A percentile compares a stretch with the other conserved stretches of the same genome.
Evolutionary conservation across 2,113 vertebrate genomes (phyloP).

Genomic region (Saguinus midas): DNA sequence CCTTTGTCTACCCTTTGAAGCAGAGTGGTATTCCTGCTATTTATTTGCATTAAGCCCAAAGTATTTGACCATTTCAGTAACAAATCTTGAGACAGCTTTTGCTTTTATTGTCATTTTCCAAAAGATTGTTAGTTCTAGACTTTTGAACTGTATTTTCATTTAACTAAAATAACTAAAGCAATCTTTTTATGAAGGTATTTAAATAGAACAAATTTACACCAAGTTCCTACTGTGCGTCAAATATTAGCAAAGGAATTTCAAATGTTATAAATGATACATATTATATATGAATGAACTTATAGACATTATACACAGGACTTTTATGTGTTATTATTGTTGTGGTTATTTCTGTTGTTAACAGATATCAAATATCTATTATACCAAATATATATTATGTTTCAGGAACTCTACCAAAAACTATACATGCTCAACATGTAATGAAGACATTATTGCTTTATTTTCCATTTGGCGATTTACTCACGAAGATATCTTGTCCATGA

Average conservation of each 20-base stretch:
- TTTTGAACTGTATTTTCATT: constrained; percentile 47
- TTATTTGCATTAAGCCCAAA: constrained; percentile 54
- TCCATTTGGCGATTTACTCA: background rate
- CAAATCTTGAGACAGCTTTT: constrained; percentile 27
- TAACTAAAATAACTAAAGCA: constrained; percentile 40
- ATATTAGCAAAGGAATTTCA: constrained; percentile 38
- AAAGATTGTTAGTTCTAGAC: constrained; percentile 51
- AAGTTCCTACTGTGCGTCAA: background rate
- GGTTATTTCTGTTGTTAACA: background rate
- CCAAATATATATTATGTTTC: background rate
- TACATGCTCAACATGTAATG: background rate
- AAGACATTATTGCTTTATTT: constrained; percentile 20
- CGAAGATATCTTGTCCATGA: background rate
- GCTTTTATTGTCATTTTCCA: constrained; percentile 56
- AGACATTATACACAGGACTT: background rate
- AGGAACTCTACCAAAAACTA: background rate
- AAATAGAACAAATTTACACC: background rate
- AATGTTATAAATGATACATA: background rate
- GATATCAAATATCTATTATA: background rate
- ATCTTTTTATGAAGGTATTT: constrained; percentile 53
- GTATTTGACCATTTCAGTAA: constrained; percentile 49
- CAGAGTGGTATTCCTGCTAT: background rate
- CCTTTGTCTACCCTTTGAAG: constrained; percentile 26
- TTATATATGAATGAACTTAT: background rate
- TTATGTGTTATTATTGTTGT: background rate